Percentiles rank a stretch among this genome's conserved stretches.
Evolutionary conservation across 2,113 vertebrate genomes (phyloP).

Genomic region (western clawed frog (Xenopus tropicalis)): UCB_Xtro_10.0 CM004446.2:137213501-137214000

Average conservation of each 20-base stretch:
- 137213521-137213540: background rate
- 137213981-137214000: too few species aligned
- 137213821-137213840: slow-evolving; percentile 21
- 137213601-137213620: background rate
- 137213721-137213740: background rate
- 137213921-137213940: too few species aligned
- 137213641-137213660: background rate
- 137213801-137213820: slow-evolving; percentile 30
- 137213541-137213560: background rate
- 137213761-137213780: background rate
- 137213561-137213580: background rate
- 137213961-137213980: too few species aligned
- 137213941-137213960: too few species aligned
- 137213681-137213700: background rate
- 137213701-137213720: background rate
- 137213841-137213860: slow-evolving; percentile 4
- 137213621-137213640: too few species aligned
- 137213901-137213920: too few species aligned
- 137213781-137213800: slow-evolving; percentile 29
- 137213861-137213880: too few species aligned
- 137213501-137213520: background rate
- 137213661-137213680: background rate
- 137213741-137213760: background rate
- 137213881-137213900: too few species aligned
- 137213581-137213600: background rate